Conservation (phyloP, 2,797 vertebrate genomes). For the Micromesistius poutassou region DNA sequence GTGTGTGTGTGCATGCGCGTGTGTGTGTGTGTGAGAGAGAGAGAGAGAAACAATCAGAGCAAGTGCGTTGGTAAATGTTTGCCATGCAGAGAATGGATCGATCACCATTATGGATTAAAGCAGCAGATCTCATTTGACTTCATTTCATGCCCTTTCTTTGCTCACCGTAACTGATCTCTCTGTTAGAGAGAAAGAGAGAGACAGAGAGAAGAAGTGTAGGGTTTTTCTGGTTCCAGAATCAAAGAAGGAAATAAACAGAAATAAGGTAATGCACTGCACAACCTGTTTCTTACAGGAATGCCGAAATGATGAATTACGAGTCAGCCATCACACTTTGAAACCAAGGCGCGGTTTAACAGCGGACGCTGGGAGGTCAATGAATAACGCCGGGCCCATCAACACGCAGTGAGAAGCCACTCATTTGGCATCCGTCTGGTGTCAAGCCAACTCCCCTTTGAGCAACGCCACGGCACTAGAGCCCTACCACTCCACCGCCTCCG, state of each 20-base stretch:
- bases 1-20: too few species aligned
- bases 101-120: constrained; percentile 61
- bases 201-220: background rate
- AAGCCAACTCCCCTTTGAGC: background rate
- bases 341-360: background rate
- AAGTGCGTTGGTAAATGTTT: constrained; percentile 24
- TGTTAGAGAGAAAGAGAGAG: constrained; percentile 35
- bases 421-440: background rate
- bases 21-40: background rate
- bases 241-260: background rate
- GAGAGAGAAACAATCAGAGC: background rate
- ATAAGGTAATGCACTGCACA: background rate
- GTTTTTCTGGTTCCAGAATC: background rate
- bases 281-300: background rate
- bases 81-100: constrained; percentile 44
- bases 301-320: background rate
- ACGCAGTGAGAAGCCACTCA: background rate
- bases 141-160: constrained; percentile 51
- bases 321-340: background rate
- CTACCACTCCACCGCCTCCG: background rate
- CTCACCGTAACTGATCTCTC: constrained; percentile 44
- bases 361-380: background rate
- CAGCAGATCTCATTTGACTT: constrained; percentile 48
- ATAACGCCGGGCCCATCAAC: background rate
- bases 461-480: background rate